Evolutionary conservation across 2,888 invertebrate species (phyloP).

Genomic region (Hemicrepidius hirtus): DNA sequence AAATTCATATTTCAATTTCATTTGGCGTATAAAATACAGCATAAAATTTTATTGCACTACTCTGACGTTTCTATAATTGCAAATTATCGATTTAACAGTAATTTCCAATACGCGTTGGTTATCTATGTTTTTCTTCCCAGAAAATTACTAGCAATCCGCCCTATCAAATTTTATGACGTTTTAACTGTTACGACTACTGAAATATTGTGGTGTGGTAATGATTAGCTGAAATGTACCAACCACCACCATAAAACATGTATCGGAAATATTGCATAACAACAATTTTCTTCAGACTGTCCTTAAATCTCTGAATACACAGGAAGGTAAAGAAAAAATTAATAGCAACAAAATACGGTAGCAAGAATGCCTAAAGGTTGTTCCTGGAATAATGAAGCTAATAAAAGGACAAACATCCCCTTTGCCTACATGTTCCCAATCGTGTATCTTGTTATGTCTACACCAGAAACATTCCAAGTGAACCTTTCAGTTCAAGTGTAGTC

Average conservation of each 20-base stretch:
- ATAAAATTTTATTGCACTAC: background rate
- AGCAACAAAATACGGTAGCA: no score
- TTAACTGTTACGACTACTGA: background rate
- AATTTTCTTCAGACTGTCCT: no score
- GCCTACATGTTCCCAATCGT: background rate
- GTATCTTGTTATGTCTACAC: conserved; percentile 17
- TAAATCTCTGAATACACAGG: no score
- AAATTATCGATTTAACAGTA: conserved; percentile 14
- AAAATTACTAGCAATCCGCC: conserved; percentile 9
- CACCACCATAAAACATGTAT: background rate
- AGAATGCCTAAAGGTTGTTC: no score
- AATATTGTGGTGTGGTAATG: background rate
- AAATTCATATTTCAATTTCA: no score
- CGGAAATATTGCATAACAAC: no score
- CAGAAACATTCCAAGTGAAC: conserved; percentile 7
- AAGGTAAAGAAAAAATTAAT: no score
- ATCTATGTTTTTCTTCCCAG: background rate
- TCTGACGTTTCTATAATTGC: conserved; percentile 10
- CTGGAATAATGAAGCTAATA: background rate
- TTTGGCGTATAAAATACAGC: no score
- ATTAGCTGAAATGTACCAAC: background rate
- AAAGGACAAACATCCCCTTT: background rate
- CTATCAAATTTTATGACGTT: background rate
- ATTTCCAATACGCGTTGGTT: background rate
- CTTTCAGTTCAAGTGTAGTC: background rate